phyloP scores from a whole-genome alignment of 1,140 invertebrate genomes.

The Popillia japonica region DNA sequence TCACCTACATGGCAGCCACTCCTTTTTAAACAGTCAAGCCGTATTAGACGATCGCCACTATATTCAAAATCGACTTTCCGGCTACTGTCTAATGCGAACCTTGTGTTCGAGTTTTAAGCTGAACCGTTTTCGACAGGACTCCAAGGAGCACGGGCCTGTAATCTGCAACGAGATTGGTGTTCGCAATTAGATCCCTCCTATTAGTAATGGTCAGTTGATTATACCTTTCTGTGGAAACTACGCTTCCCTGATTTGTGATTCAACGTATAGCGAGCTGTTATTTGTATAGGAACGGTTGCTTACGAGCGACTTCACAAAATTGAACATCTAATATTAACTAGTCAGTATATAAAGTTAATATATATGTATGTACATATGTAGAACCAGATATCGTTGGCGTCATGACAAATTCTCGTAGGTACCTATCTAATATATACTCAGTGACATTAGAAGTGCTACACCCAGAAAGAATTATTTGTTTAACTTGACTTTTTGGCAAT shows the following conservation, averaged over 20 bases:
- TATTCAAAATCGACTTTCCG: conserved; percentile 33
- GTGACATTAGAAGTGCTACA: too few relatives aligned
- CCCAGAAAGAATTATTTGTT: too few relatives aligned
- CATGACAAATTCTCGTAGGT: too few relatives aligned
- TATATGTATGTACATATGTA: too few relatives aligned
- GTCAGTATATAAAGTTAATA: too few relatives aligned
- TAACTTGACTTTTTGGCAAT: too few relatives aligned
- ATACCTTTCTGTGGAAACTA: conserved; percentile 5
- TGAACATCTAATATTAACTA: background rate
- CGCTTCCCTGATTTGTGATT: conserved; percentile 31
- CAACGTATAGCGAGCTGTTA: background rate
- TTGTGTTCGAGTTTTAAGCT: conserved; percentile 28
- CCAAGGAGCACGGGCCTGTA: conserved; percentile 14
- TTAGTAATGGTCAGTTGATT: conserved; percentile 35
- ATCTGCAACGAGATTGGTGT: conserved; percentile 37
- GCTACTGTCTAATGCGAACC: conserved; percentile 16
- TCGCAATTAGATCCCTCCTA: conserved; percentile 35
- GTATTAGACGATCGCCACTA: conserved; percentile 3
- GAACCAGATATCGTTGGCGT: too few relatives aligned
- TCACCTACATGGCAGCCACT: conserved; percentile 1
- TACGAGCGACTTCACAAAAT: conserved; percentile 5
- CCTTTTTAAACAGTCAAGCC: background rate
- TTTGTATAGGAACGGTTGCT: background rate
- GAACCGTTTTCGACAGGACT: conserved; percentile 3
- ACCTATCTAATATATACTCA: too few relatives aligned